A percentile compares a stretch with the other conserved stretches of the same genome.
These are phyloP conservation scores for Anthoscopus minutus DNA, from an alignment of 2,113 vertebrate genomes.

Conservation along the genomic window DNA sequence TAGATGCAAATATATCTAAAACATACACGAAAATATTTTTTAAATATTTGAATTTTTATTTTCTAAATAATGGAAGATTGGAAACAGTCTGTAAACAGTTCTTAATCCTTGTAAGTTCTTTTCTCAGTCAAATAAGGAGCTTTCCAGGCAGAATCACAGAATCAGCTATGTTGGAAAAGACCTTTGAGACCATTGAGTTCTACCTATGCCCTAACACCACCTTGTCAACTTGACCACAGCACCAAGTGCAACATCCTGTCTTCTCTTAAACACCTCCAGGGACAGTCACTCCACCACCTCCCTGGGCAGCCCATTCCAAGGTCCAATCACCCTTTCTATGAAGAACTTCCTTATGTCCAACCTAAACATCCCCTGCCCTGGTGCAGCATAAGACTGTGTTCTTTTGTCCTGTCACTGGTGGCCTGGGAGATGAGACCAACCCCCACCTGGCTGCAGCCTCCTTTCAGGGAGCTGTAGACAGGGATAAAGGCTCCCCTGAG, in stretches of 20 bases:
- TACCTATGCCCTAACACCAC: not conserved
- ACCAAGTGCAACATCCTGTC: not conserved
- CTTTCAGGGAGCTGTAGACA: not conserved
- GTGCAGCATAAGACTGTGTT: rapidly evolving
- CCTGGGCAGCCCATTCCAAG: not conserved
- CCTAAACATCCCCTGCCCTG: not conserved
- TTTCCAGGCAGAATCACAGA: not conserved
- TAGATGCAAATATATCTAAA: not conserved
- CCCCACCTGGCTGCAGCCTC: too few relatives aligned
- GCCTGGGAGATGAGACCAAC: not conserved
- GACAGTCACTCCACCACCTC: not conserved
- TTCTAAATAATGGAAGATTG: not conserved
- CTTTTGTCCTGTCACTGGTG: not conserved
- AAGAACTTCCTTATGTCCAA: not conserved
- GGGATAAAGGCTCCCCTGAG: too few relatives aligned
- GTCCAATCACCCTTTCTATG: not conserved
- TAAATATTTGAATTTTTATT: not conserved
- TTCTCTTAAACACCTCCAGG: not conserved
- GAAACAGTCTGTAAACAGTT: not conserved
- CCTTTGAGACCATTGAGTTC: not conserved
- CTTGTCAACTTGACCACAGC: not conserved
- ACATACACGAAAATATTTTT: not conserved
- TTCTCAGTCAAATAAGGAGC: not conserved
- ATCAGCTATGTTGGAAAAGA: not conserved
- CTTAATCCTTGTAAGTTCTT: not conserved